These are phyloP conservation scores for Sparidentex hasta DNA, from an alignment of 2,797 vertebrate genomes.

Conservation along the genomic window DNA sequence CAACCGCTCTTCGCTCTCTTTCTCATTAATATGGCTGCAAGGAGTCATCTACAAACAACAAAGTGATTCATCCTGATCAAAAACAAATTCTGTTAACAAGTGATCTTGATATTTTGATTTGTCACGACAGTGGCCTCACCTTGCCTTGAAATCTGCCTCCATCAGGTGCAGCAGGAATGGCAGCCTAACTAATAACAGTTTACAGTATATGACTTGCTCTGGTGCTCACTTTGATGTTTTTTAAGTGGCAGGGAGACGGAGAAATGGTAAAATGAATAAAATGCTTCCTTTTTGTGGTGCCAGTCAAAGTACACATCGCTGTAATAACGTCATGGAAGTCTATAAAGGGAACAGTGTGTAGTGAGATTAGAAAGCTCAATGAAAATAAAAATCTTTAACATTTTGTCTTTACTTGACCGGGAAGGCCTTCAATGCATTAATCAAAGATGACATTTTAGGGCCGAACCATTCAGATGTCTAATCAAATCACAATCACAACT, in stretches of 20 bases:
- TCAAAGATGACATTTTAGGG: too few species aligned
- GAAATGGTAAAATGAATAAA: too few species aligned
- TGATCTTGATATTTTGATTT: conserved; percentile 43
- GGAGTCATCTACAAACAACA: conserved; percentile 18
- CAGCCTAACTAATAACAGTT: not conserved
- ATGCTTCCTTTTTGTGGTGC: not conserved
- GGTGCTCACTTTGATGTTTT: too few species aligned
- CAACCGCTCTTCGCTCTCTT: conserved; percentile 7
- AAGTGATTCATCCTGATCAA: conserved; percentile 35
- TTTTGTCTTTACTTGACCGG: not conserved
- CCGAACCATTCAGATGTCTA: not conserved
- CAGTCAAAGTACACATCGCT: not conserved
- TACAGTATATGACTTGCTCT: too few species aligned
- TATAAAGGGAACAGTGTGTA: not conserved
- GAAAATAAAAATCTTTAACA: not conserved
- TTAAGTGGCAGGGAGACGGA: too few species aligned
- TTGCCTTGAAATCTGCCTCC: conserved; percentile 25
- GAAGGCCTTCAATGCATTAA: not conserved
- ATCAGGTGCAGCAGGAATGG: conserved; percentile 6
- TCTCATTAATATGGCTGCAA: conserved; percentile 35
- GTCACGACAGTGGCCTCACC: not conserved
- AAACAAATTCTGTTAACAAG: conserved; percentile 29
- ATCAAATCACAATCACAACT: not conserved
- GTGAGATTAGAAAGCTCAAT: not conserved
- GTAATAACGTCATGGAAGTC: not conserved